Base-by-base conservation (phyloP, 2,888 invertebrate species). In the Neria commutata region DNA sequence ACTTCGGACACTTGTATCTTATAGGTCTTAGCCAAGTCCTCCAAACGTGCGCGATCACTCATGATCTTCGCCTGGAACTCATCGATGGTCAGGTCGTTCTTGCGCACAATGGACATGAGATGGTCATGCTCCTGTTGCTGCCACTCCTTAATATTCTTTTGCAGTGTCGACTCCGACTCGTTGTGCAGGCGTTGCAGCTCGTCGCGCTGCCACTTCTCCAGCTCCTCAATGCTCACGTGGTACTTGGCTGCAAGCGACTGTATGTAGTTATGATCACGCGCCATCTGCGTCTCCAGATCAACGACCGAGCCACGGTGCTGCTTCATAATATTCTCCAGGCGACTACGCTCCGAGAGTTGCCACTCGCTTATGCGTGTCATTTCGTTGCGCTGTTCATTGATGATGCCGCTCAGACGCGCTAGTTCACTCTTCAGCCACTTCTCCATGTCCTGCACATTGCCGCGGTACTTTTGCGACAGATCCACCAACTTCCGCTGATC, bases 1-100 rank as follows among this genome's bases (percentile, higher is more conserved):
- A 80, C 73, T 58, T 80, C 81, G n/a, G 74, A 73, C 6, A 80
- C 74, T 45, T 76, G 75, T 2, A 79, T 71, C 60, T 79, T 77
- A 50, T 81, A 79, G 3, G 72, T 71, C 2, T 66, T 67, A 0
- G 81, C 79, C 54, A 80, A 65, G 8, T 75, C 64, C 54, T 76
- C 75, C 2, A 80, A 49, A 1, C 73, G 72, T 0, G 71, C 68
- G 11, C 77, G 80, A 67, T 80, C 80, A 25, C 71, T 77, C 3
- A 76, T 68, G 2, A 80, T 69, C 19, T 73, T 74, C 26, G 62
- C 67, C 66, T 79, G 76, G 64, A 81, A 77, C 58, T 80, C 77
- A 24, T 79, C 78, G 14, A 80, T 73, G n/a, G 78, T 79, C 16
- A 78, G 55, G 54, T 81, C 75, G 33, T 81, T 81, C 45, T 76